phyloP scores from a whole-genome alignment of 2,888 invertebrate genomes.

The Antheraea yamamai region DNA sequence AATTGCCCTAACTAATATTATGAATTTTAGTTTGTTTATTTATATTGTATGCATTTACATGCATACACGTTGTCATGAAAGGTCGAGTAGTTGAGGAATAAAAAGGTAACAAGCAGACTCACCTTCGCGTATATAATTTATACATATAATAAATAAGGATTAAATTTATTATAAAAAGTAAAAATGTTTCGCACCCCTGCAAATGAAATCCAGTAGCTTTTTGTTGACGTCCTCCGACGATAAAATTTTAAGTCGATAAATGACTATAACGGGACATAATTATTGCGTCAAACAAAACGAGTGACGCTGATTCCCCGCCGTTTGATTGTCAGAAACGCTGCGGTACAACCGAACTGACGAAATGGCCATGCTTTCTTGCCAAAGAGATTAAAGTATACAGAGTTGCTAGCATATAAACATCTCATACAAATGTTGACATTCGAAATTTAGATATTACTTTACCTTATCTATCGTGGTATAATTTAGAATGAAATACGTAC shows the following conservation, averaged over 20 bases:
- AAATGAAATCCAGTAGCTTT: constrained; percentile 31
- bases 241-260: constrained; percentile 34
- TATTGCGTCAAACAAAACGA: constrained; percentile 33
- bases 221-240: constrained; percentile 42
- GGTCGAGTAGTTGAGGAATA: too few species aligned
- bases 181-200: constrained; percentile 34
- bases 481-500: too few species aligned
- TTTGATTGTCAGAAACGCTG: neutral
- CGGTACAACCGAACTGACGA: neutral
- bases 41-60: too few species aligned
- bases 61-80: too few species aligned
- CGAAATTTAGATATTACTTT: too few species aligned
- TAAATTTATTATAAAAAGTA: neutral
- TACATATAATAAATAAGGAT: too few species aligned
- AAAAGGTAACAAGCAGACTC: too few species aligned
- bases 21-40: too few species aligned
- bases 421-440: too few species aligned
- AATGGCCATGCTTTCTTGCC: neutral
- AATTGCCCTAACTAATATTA: too few species aligned
- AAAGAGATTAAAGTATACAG: neutral
- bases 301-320: neutral
- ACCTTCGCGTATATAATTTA: too few species aligned
- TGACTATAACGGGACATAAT: constrained; percentile 42
- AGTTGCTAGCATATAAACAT: neutral
- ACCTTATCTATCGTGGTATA: too few species aligned